phyloP scores from a whole-genome alignment of 2,113 vertebrate genomes.

The Bucco capensis region DNA sequence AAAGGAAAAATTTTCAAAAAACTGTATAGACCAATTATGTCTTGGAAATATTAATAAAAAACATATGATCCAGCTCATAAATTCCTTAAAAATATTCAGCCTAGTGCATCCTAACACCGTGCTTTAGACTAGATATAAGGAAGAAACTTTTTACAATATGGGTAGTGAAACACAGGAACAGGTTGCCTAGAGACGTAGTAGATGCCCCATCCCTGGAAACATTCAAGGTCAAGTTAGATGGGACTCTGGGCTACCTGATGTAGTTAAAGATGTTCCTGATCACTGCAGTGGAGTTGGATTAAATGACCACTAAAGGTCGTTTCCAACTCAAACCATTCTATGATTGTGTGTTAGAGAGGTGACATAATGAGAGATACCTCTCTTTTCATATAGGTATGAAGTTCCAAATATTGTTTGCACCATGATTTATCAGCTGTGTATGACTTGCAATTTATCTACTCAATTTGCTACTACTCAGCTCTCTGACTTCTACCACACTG shows the following conservation, averaged over 20 bases:
- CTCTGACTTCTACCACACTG: neutral
- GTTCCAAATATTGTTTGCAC: neutral
- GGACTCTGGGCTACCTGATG: too few species aligned
- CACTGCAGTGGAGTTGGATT: too few species aligned
- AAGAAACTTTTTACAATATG: too few species aligned
- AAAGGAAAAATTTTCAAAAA: neutral
- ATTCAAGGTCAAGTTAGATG: too few species aligned
- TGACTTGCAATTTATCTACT: neutral
- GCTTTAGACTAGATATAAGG: neutral
- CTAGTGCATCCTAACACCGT: neutral
- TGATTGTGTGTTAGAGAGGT: neutral
- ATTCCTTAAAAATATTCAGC: neutral
- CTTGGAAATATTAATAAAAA: neutral
- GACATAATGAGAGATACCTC: neutral
- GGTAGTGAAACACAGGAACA: too few species aligned
- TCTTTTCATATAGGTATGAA: neutral
- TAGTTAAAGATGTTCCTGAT: too few species aligned
- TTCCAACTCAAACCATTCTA: too few species aligned
- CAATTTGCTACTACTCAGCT: neutral
- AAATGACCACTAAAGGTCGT: too few species aligned
- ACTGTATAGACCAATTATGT: rapidly evolving
- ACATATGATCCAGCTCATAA: neutral
- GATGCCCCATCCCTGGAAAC: too few species aligned
- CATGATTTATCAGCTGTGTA: neutral
- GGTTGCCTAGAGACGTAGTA: too few species aligned